Evolutionary conservation across 2,888 invertebrate species (phyloP).

Genomic region (Bombylius discolor): DNA sequence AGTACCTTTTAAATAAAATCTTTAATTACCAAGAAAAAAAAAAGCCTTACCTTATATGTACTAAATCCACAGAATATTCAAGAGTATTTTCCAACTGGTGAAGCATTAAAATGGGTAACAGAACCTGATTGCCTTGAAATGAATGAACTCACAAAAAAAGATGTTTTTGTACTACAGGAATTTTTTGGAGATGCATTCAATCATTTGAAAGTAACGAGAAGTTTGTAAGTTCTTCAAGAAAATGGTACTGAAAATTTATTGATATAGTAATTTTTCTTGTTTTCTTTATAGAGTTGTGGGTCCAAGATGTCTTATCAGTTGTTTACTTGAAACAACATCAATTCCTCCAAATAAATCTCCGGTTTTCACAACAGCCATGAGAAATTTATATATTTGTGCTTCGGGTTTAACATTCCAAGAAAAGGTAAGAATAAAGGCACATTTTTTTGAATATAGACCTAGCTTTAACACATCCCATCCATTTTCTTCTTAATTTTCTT

Average conservation of each 20-base stretch:
- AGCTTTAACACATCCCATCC: background rate
- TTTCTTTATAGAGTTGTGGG: conserved; percentile 57
- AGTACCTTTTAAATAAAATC: background rate
- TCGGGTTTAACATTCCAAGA: conserved; percentile 43
- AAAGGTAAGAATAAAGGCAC: conserved; percentile 30
- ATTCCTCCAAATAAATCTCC: conserved; percentile 66
- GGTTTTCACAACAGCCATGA: conserved; percentile 72
- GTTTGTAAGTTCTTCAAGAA: conserved; percentile 46
- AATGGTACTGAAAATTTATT: too few relatives aligned
- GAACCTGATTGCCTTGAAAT: conserved; percentile 45
- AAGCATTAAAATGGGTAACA: conserved; percentile 44
- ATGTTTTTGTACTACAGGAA: conserved; percentile 65
- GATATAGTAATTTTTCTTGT: background rate
- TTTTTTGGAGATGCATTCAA: conserved; percentile 64
- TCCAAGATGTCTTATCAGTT: conserved; percentile 64
- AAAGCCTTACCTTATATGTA: background rate
- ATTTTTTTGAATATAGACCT: background rate
- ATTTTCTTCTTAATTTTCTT: too few relatives aligned
- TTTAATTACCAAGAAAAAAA: background rate
- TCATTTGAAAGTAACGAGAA: conserved; percentile 47
- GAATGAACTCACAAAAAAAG: conserved; percentile 46
- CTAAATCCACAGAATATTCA: conserved; percentile 16
- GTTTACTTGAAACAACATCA: conserved; percentile 53
- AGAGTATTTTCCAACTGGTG: conserved; percentile 24
- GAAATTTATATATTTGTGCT: conserved; percentile 51